Evolutionary conservation across 2,888 invertebrate genomes (phyloP).

Genomic region (Coelopa pilipes): DNA sequence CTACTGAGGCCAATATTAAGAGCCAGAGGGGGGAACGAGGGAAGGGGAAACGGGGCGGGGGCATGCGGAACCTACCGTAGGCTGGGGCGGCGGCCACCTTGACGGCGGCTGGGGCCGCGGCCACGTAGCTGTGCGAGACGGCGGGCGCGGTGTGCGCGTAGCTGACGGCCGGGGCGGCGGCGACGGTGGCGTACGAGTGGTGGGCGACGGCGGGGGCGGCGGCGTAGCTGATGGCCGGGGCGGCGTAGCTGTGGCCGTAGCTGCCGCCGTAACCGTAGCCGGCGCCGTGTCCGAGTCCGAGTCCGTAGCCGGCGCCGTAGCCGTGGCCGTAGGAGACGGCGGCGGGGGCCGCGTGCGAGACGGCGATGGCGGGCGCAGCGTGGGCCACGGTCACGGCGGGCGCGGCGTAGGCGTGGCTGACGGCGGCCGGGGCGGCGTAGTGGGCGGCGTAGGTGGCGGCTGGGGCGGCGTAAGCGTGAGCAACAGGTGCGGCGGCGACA

Average conservation of each 20-base stretch:
- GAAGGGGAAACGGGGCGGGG: too few species aligned
- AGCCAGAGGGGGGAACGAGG: too few species aligned
- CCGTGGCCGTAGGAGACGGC: constrained; percentile 40
- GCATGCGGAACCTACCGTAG: constrained; percentile 54
- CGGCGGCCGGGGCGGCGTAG: constrained; percentile 41
- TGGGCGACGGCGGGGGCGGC: constrained; percentile 39
- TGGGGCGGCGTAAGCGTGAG: constrained; percentile 52
- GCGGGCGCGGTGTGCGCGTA: constrained; percentile 56
- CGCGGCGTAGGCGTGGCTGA: constrained; percentile 46
- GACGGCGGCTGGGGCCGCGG: constrained; percentile 50
- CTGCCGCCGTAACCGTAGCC: constrained; percentile 37
- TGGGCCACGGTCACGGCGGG: constrained; percentile 45
- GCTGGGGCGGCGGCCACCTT: constrained; percentile 60
- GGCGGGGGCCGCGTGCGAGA: constrained; percentile 37
- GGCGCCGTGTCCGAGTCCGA: constrained; percentile 33
- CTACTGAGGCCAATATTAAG: too few species aligned
- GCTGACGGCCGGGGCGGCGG: constrained; percentile 41
- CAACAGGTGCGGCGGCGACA: constrained; percentile 53
- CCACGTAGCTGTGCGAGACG: constrained; percentile 46
- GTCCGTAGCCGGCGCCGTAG: constrained; percentile 32
- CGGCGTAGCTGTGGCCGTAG: constrained; percentile 37
- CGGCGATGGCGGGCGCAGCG: constrained; percentile 30
- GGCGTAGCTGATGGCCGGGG: constrained; percentile 43
- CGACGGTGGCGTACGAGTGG: constrained; percentile 32
- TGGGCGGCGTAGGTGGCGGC: constrained; percentile 45